phyloP scores from a whole-genome alignment of 2,797 vertebrate species.

The Ceryle rudis region DNA sequence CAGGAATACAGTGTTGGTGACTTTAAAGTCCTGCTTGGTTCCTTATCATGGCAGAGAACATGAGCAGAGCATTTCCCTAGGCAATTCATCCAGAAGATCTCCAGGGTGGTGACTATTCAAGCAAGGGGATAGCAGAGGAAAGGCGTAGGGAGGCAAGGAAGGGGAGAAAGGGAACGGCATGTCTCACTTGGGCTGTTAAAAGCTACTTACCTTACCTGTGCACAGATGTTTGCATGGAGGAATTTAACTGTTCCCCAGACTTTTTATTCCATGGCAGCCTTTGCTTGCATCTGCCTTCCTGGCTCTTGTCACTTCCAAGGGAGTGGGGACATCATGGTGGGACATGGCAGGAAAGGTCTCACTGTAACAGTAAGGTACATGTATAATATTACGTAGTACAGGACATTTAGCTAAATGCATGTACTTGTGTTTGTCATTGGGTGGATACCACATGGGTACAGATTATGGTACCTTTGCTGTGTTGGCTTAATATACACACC shows the following conservation, averaged over 20 bases:
- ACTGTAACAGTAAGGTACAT: background rate
- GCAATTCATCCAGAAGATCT: background rate
- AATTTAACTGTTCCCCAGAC: background rate
- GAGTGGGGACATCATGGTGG: background rate
- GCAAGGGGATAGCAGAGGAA: background rate
- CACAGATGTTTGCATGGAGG: background rate
- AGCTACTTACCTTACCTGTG: background rate
- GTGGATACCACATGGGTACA: accelerated
- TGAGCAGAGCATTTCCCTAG: background rate
- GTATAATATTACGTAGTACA: background rate
- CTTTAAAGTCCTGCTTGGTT: background rate
- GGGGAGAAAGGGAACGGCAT: background rate
- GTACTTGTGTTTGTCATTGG: background rate
- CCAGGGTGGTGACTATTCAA: background rate
- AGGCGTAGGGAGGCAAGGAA: background rate
- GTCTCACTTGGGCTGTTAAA: background rate
- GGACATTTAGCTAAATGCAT: background rate
- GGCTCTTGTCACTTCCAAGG: background rate
- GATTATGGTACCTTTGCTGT: background rate
- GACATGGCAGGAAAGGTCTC: background rate
- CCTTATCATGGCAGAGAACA: background rate
- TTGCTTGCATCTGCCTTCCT: background rate
- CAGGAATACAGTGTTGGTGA: background rate
- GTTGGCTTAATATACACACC: background rate
- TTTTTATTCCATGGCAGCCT: background rate